These are phyloP conservation scores for Tetrax tetrax DNA, from an alignment of 2,113 vertebrate species.

Conservation along the genomic window DNA sequence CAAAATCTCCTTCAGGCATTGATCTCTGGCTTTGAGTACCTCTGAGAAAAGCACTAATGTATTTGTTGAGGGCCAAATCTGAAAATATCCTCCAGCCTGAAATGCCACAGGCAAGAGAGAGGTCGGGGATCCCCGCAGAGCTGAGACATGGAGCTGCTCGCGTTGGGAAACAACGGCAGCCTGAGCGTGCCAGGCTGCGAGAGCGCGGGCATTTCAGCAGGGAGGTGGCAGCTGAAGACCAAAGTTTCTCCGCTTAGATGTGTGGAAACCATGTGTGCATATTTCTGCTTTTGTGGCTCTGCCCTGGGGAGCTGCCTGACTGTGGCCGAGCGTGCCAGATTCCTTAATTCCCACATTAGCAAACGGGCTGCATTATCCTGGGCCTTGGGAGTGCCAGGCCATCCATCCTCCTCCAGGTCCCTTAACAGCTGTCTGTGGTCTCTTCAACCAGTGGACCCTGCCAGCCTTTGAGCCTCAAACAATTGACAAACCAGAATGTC, in stretches of 20 bases:
- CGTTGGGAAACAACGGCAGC: background rate
- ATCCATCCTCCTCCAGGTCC: background rate
- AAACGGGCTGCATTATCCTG: background rate
- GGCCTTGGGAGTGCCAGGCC: accelerated
- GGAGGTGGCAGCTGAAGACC: background rate
- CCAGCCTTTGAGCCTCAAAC: background rate
- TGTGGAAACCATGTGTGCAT: background rate
- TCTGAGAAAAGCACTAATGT: background rate
- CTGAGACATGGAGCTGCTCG: background rate
- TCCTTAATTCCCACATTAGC: background rate
- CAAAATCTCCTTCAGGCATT: background rate
- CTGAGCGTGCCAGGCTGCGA: background rate
- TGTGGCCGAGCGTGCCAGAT: accelerated
- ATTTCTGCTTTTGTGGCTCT: background rate
- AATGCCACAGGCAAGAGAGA: background rate
- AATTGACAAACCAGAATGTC: background rate
- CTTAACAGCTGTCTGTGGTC: background rate
- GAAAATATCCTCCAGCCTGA: background rate
- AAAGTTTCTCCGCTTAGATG: background rate
- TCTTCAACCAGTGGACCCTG: background rate
- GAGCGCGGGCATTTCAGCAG: background rate
- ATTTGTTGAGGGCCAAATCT: background rate
- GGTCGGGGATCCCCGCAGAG: accelerated
- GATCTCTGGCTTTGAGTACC: background rate
- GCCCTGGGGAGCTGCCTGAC: background rate